Base-by-base conservation (phyloP, 2,113 vertebrate species). In the Lathamus discolor region DNA sequence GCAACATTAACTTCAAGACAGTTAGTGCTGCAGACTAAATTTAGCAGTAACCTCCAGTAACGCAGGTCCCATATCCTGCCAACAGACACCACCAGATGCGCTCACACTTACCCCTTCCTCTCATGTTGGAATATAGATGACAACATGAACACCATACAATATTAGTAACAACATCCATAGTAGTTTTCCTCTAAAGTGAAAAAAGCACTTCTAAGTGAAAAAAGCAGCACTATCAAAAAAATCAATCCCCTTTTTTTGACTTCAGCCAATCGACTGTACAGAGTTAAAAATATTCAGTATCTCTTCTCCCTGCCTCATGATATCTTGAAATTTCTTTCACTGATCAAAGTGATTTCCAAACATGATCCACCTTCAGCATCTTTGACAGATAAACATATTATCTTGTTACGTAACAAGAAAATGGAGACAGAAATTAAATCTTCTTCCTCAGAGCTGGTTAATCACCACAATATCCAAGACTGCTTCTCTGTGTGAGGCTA, bases 81-180 rank as follows among this genome's bases (percentile, higher is more conserved):
- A 52, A 27, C 31, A 77, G 35, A 41, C 11, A 19, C 4, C 10
- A 29, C 33, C 76, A 69, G 25, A 46, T 27, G 46, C 33, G 25
- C 61, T 72, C 76, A 43, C 15, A 52, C 16, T 33, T 52, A 22
- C 31, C 43, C 28, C 37, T 35, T 87, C 22, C 39, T 37, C 39
- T 35, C 24, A 35, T 14, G 43, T 17, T 22, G 39, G 25, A 28
- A 75, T 2, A 24, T 12, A 62, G 31, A 24, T 1, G 31, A n/a
- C 2, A 5, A 68, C 14, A 46, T 1, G 2, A 67, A 35, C 64
- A 28, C 37, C 48, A 39, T 4, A 25, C 17, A 33, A 3, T 2
- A 39, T 11, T 10, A 55, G 31, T 16, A 54, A 37, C 39, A 63
- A 29, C 4, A 29, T 7, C n/a, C 28, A 33, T 1, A 64, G 44